Base-by-base conservation (phyloP, 2,888 invertebrate genomes). In the Pterostichus madidus region DNA sequence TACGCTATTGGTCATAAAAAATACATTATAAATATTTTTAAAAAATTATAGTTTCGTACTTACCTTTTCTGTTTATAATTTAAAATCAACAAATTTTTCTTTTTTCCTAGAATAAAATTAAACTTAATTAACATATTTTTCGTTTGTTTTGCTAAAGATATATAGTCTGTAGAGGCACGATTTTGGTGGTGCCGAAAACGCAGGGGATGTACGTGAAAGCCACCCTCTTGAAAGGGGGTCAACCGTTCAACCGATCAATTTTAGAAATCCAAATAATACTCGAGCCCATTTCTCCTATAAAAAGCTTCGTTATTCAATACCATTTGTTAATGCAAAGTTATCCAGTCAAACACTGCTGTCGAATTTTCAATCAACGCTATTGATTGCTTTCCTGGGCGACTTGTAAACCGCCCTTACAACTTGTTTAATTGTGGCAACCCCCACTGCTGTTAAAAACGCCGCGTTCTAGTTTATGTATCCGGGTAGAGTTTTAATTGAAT, bases 211-310 rank as follows among this genome's bases (percentile, higher is more conserved):
- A 24, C 3, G 24, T 2, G 24, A 24, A 24, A 24, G 3, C 24
- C 24, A 24, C 24, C 24, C 24, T 24, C 24, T 71, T 44, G 39
- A 39, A 71, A 71, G 32, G 49, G 75, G 75, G 75, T 75, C 75
- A 52, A 7, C 32, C 8, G 39, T 39, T 39, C 39, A 24, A 8
- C 39, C 75, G 75, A 75, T 78, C 78, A 78, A 59, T 61, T 78
- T 78, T 78, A 59, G 78, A 78, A 78, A 78, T 61, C 78, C 78
- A 56, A 78, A 78, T 78, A 75, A 15, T 75, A 31, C 75, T 64
- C 11, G 64, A 75, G 32, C 75, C 35, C 39, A 75, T 75, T 77
- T 39, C 77, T 17, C 39, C 32, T 17, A 56, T 78, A 78, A 78
- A 78, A 56, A 78, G 56, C 61, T 44, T 44, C 61, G 56, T 53